phyloP scores from a whole-genome alignment of 2,888 invertebrate species.

The Hetaerina titia region DNA sequence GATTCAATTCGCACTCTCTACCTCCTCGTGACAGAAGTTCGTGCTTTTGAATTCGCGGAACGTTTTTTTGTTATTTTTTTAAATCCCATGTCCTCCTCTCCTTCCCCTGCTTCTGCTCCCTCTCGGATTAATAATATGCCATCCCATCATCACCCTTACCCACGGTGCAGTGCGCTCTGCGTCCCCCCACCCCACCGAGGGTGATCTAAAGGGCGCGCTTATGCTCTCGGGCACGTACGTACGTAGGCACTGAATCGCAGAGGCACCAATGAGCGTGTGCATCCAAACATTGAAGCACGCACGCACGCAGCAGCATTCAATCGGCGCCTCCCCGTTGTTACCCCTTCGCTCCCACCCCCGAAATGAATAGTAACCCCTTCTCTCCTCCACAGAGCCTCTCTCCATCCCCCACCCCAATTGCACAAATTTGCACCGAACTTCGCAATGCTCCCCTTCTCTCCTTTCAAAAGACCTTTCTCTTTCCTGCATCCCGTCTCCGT shows the following conservation, averaged over 20 bases:
- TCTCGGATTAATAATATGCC: neutral
- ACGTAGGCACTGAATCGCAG: neutral
- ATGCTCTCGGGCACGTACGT: neutral
- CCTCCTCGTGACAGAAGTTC: neutral
- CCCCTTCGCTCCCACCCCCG: neutral
- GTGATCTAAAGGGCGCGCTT: neutral
- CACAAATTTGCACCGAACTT: conserved; percentile 22
- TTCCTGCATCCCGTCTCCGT: neutral
- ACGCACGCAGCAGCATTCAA: neutral
- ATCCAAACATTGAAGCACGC: neutral
- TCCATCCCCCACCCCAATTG: neutral
- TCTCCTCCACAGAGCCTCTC: neutral
- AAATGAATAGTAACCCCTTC: neutral
- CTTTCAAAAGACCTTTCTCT: neutral
- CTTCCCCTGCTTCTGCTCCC: neutral
- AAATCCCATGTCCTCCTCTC: neutral
- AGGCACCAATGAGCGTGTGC: neutral
- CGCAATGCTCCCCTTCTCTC: neutral
- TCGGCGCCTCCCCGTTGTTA: neutral
- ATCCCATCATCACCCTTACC: neutral
- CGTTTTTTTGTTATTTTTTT: neutral
- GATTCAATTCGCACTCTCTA: neutral
- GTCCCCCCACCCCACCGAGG: neutral
- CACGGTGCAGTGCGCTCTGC: neutral
- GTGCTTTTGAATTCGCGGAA: neutral